phyloP scores from a whole-genome alignment of 2,113 vertebrate genomes.

The Spea multiplicata region DNA sequence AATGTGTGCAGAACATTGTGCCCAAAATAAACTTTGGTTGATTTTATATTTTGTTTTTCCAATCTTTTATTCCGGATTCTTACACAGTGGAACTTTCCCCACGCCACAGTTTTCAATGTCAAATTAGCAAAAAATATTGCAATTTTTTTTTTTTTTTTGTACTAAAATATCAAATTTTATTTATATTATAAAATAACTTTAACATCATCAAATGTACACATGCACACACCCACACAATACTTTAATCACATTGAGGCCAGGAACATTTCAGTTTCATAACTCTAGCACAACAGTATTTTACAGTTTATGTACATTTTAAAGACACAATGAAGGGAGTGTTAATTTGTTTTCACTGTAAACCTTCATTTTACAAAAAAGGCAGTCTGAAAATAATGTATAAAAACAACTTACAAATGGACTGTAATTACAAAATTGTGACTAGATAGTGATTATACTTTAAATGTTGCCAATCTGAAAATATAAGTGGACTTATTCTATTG shows the following conservation, averaged over 20 bases:
- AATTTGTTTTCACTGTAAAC: slow-evolving; percentile 75
- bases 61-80: background rate
- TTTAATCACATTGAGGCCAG: slow-evolving; percentile 81
- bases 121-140: background rate
- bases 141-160: slow-evolving; percentile 63
- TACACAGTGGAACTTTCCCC: background rate
- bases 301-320: slow-evolving; percentile 73
- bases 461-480: slow-evolving; percentile 31
- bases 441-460: slow-evolving; percentile 50
- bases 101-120: too few species aligned
- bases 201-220: slow-evolving; percentile 78
- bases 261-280: slow-evolving; percentile 73
- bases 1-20: too few species aligned
- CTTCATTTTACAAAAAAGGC: slow-evolving; percentile 96
- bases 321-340: slow-evolving; percentile 91
- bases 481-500: background rate
- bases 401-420: slow-evolving; percentile 98
- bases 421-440: slow-evolving; percentile 91
- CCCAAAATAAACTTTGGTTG: too few species aligned
- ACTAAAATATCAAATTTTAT: slow-evolving; percentile 98
- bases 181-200: slow-evolving; percentile 85
- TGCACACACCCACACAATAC: slow-evolving; percentile 90
- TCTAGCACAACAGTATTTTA: slow-evolving; percentile 82
- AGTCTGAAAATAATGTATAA: slow-evolving; percentile 99
- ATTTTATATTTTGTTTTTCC: too few species aligned